phyloP scores from a whole-genome alignment of 2,113 vertebrate species.

The Lathamus discolor region DNA sequence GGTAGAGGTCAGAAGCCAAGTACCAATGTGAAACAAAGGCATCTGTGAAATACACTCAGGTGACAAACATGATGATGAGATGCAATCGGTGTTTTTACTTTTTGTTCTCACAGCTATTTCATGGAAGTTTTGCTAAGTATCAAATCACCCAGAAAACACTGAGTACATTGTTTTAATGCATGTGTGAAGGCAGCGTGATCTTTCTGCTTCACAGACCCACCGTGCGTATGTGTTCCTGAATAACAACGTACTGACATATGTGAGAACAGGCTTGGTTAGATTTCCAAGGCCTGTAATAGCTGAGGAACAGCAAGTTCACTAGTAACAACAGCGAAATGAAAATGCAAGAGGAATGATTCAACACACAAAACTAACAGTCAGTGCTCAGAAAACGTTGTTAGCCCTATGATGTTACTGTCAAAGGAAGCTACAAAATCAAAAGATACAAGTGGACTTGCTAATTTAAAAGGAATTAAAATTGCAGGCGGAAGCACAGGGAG shows the following conservation, averaged over 20 bases:
- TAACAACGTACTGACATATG: background rate
- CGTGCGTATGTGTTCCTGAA: background rate
- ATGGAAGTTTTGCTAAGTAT: background rate
- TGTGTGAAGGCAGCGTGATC: background rate
- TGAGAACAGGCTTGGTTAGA: background rate
- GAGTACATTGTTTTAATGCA: background rate
- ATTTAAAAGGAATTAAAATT: constrained; percentile 1
- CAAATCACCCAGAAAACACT: background rate
- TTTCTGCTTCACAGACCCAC: background rate
- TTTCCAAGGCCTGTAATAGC: background rate
- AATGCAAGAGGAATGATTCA: background rate
- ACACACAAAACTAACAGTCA: background rate
- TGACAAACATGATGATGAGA: accelerated
- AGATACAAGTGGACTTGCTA: background rate
- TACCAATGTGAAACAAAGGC: background rate
- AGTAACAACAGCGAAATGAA: background rate
- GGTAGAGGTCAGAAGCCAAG: background rate
- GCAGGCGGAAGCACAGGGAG: background rate
- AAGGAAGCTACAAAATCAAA: background rate
- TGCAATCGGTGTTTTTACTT: accelerated
- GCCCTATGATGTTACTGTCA: background rate
- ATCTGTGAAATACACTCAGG: background rate
- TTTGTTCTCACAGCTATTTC: background rate
- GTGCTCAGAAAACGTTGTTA: background rate
- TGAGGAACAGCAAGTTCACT: background rate